A percentile compares a stretch with the other conserved stretches of the same genome.
These are phyloP conservation scores for Clusia tigrina DNA, from an alignment of 2,888 invertebrate species.

Conservation along the genomic window DNA sequence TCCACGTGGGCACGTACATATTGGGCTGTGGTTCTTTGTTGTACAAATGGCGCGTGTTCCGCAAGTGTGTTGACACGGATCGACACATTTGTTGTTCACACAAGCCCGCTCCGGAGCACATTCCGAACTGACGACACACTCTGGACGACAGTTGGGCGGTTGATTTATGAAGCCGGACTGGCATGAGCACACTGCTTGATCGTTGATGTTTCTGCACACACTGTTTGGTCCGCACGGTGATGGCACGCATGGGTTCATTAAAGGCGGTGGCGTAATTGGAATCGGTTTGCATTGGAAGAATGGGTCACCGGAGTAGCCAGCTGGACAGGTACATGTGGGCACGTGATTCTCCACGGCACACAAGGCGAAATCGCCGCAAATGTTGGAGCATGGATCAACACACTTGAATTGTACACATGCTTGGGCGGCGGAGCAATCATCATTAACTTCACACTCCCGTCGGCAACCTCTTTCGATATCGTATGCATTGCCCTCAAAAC, in stretches of 20 bases:
- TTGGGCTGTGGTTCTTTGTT: slow-evolving; percentile 85
- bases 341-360: slow-evolving; percentile 82
- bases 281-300: slow-evolving; percentile 78
- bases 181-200: slow-evolving; percentile 86
- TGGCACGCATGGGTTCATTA: slow-evolving; percentile 79
- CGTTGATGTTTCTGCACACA: slow-evolving; percentile 80
- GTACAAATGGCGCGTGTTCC: slow-evolving; percentile 85
- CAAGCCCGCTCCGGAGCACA: slow-evolving; percentile 84
- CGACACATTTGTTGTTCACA: slow-evolving; percentile 83
- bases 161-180: slow-evolving; percentile 79
- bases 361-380: slow-evolving; percentile 82
- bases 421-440: slow-evolving; percentile 75
- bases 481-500: slow-evolving; percentile 85
- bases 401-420: slow-evolving; percentile 86
- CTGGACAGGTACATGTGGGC: slow-evolving; percentile 78
- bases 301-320: slow-evolving; percentile 82
- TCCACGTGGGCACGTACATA: slow-evolving; percentile 85
- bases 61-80: slow-evolving; percentile 88
- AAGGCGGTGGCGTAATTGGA: slow-evolving; percentile 57
- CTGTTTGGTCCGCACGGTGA: slow-evolving; percentile 90
- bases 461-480: slow-evolving; percentile 72
- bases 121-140: slow-evolving; percentile 87
- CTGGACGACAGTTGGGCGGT: slow-evolving; percentile 83
- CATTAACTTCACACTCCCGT: slow-evolving; percentile 80
- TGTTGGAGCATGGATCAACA: slow-evolving; percentile 83